These are phyloP conservation scores for Rynchops niger DNA, from an alignment of 2,113 vertebrate species.

Conservation along the genomic window DNA sequence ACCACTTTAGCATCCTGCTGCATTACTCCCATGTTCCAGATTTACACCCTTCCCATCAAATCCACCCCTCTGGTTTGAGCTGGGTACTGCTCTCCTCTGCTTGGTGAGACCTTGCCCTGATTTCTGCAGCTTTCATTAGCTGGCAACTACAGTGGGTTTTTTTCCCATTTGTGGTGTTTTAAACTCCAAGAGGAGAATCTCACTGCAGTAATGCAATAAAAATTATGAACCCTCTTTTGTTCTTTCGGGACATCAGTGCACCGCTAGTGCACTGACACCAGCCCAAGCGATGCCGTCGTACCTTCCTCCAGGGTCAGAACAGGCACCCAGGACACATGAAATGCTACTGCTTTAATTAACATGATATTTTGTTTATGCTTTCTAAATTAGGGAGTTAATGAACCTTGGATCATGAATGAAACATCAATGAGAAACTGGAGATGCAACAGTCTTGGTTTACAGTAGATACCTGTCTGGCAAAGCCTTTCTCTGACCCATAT, in stretches of 20 bases:
- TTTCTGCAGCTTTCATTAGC: neutral
- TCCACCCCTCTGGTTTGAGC: neutral
- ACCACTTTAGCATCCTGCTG: neutral
- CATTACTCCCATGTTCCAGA: neutral
- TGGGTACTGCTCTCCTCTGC: neutral
- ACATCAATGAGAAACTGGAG: neutral
- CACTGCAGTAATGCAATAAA: neutral
- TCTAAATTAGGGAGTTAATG: neutral
- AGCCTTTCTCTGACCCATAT: neutral
- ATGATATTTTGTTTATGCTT: neutral
- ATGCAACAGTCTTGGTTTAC: neutral
- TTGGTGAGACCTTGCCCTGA: too few relatives aligned
- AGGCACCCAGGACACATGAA: neutral
- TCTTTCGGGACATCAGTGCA: neutral
- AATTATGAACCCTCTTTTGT: neutral
- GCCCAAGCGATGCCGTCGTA: neutral
- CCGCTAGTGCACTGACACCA: neutral
- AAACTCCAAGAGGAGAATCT: neutral
- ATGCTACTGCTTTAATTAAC: neutral
- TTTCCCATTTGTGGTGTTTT: neutral
- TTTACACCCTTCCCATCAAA: neutral
- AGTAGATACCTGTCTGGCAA: neutral
- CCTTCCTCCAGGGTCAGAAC: neutral
- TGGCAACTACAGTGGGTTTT: too few relatives aligned
- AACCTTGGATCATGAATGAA: neutral